Evolutionary conservation across 2,888 invertebrate genomes (phyloP).

Genomic region (Galerucella nymphaeae): DNA sequence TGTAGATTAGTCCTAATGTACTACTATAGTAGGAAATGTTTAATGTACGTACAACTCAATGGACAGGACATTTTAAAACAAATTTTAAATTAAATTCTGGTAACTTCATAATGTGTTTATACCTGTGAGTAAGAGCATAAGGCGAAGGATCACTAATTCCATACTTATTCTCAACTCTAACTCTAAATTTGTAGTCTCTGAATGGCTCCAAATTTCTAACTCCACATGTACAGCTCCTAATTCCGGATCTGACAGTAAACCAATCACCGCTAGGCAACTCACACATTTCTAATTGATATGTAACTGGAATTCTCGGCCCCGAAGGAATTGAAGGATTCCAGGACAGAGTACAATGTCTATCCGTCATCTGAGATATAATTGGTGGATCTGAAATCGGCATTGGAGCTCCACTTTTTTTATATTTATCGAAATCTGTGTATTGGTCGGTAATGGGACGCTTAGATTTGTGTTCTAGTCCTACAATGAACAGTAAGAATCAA

Average conservation of each 20-base stretch:
- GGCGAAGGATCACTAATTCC: slow-evolving; percentile 98
- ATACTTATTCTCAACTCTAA: slow-evolving; percentile 96
- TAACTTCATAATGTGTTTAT: slow-evolving; percentile 1
- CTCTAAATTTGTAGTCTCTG: slow-evolving; percentile 94
- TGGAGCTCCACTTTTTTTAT: slow-evolving; percentile 85
- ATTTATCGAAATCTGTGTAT: slow-evolving; percentile 86
- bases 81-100: neutral
- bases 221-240: slow-evolving; percentile 90
- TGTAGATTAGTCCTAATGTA: neutral
- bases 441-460: slow-evolving; percentile 80
- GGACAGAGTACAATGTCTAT: slow-evolving; percentile 86
- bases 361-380: slow-evolving; percentile 92
- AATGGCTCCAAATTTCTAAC: slow-evolving; percentile 91
- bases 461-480: slow-evolving; percentile 70
- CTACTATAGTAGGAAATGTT: too few species aligned
- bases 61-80: neutral
- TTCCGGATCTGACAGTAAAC: slow-evolving; percentile 87
- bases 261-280: slow-evolving; percentile 93
- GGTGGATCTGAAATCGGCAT: slow-evolving; percentile 91
- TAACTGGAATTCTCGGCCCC: slow-evolving; percentile 88
- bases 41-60: neutral
- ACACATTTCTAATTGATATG: slow-evolving; percentile 95
- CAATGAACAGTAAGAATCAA: slow-evolving; percentile 32
- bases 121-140: slow-evolving; percentile 81
- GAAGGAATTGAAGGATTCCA: slow-evolving; percentile 95